Base-by-base conservation (phyloP, 1,140 invertebrate genomes). In the Galleria mellonella region DNA sequence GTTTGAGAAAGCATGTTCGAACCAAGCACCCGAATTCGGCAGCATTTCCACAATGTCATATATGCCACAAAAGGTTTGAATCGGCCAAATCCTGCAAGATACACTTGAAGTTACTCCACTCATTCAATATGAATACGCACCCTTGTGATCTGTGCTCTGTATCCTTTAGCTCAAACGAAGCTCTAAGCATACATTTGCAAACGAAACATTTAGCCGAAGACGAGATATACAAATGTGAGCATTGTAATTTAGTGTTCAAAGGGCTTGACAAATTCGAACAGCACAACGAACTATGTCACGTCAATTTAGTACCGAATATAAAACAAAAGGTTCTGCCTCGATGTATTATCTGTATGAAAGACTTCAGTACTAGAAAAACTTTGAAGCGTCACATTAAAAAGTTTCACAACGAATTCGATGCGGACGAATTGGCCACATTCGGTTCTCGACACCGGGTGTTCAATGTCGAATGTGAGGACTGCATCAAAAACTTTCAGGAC, bases 11-110 rank as follows among this genome's bases (percentile, higher is more conserved):
- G 40, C 78, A 83, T 31, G 62, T 83, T 0, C 43, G 73, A 2
- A 58, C 60, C 0, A 79, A 76, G 37, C 78, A 83, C 48, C 57
- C 70, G 0, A 52, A 79, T 43, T 79, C 75, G 0, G 43, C 55
- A 0, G 33, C 50, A 0, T 83, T 83, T 12, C 72, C 75, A 0
- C 66, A 74, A 42, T 83, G 78, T 13, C 70, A 79, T 42, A 71
- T 79, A 0, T 83, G 78, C 30, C 32, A 71, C 7, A 72, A 72
- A 37, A 50, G 67, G 2, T 83, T 83, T 31, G 78, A 83, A 44
- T 79, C 75, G 0, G 75, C 73, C 0, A 77, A 83, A 51, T 75
- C 77, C n/a, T 79, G 72, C 14, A 75, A 75, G 30, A 71, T 73
- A 14, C 77, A 83, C 55, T 29, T 79, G 8, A 77, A 79, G 41